Evolutionary conservation across 2,797 vertebrate species (phyloP).

Genomic region (Poeciliopsis presidionis): DNA sequence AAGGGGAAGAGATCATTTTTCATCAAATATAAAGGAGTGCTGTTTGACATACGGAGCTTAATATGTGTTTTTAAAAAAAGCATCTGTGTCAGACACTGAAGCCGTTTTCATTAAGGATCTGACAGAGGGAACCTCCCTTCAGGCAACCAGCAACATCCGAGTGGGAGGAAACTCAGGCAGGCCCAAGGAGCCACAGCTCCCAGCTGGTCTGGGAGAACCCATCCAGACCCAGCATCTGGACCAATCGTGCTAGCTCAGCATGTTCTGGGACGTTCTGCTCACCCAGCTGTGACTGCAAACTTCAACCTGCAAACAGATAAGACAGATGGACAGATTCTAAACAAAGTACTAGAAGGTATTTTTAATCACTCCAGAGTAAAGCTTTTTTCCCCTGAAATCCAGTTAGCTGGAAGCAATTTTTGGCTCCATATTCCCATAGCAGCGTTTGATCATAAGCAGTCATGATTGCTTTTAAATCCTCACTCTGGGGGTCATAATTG

Average conservation of each 20-base stretch:
- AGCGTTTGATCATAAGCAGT: not conserved
- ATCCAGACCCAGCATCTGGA: conserved; percentile 42
- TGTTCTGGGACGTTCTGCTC: conserved; percentile 16
- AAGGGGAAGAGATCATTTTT: not conserved
- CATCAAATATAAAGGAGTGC: not conserved
- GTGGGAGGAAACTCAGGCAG: conserved; percentile 17
- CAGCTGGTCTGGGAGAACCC: conserved; percentile 26
- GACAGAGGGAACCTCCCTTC: conserved; percentile 11
- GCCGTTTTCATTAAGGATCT: not conserved
- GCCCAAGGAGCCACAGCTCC: conserved; percentile 25
- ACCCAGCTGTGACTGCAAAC: conserved; percentile 32
- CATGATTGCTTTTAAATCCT: not conserved
- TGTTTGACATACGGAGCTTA: not conserved
- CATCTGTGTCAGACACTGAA: conserved; percentile 8
- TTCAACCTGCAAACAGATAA: conserved; percentile 18
- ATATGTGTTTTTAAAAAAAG: not conserved
- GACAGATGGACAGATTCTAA: conserved; percentile 24
- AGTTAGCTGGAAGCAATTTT: not conserved
- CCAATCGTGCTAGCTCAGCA: not conserved
- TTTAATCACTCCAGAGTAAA: not conserved
- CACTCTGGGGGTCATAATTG: not conserved
- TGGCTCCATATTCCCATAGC: not conserved
- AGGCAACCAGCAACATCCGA: conserved; percentile 7
- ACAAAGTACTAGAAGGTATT: not conserved
- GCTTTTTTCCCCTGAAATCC: not conserved